These are phyloP conservation scores for Antedon mediterranea DNA, from an alignment of 53 echinoderm and acorn worm species.

Conservation along the genomic window DNA sequence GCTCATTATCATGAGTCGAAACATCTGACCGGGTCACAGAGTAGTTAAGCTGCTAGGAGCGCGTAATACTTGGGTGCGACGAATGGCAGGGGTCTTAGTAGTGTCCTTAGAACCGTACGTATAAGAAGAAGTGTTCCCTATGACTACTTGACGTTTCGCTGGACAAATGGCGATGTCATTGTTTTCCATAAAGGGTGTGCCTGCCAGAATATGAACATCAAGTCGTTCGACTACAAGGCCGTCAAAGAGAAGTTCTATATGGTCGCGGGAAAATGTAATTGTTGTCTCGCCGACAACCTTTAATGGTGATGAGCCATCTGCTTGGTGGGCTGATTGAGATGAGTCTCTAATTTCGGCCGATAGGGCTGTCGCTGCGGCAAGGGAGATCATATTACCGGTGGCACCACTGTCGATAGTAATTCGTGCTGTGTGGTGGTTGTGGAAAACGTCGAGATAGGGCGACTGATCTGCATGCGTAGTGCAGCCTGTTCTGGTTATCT, in stretches of 20 bases:
- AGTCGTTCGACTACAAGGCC: neutral
- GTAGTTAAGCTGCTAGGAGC: neutral
- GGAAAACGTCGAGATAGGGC: neutral
- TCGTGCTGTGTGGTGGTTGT: neutral
- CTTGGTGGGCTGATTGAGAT: constrained; percentile 3
- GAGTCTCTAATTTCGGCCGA: neutral
- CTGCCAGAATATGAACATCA: neutral
- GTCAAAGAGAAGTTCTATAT: neutral
- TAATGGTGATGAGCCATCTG: constrained; percentile 1
- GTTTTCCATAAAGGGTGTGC: neutral
- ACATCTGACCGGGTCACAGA: too few relatives aligned
- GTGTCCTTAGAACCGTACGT: neutral
- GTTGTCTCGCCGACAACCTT: neutral
- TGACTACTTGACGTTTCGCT: neutral
- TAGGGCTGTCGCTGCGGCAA: neutral
- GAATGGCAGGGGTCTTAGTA: neutral
- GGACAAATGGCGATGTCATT: neutral
- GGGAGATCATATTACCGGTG: neutral
- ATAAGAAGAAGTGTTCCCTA: neutral
- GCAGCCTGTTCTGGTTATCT: too few relatives aligned
- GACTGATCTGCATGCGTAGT: constrained; percentile 5
- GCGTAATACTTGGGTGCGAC: neutral
- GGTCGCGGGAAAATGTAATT: neutral
- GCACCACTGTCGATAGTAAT: neutral
- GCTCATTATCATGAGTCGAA: too few relatives aligned